These are phyloP conservation scores for Drosophila anomelani DNA, from an alignment of 2,888 invertebrate genomes.

Conservation along the genomic window DNA sequence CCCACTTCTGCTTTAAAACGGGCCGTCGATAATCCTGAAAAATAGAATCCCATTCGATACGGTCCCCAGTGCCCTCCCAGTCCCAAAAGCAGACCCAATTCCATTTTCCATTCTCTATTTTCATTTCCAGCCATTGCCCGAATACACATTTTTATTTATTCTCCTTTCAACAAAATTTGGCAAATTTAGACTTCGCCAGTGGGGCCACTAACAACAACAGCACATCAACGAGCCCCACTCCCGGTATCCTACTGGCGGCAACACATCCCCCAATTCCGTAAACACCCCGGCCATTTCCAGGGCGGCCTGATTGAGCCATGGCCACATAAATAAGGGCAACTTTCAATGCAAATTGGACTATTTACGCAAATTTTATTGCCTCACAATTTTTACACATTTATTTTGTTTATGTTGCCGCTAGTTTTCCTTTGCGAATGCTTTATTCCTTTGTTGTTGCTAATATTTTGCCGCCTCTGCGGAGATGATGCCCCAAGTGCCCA, in stretches of 20 bases:
- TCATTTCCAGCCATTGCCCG: slow-evolving; percentile 43
- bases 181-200: slow-evolving; percentile 79
- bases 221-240: slow-evolving; percentile 14
- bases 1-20: slow-evolving; percentile 55
- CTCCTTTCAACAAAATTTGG: slow-evolving; percentile 74
- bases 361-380: slow-evolving; percentile 84
- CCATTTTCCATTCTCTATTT: slow-evolving; percentile 32
- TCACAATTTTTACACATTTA: slow-evolving; percentile 79
- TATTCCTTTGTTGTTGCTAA: slow-evolving; percentile 39
- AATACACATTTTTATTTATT: slow-evolving; percentile 47
- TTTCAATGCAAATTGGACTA: slow-evolving; percentile 82
- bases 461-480: slow-evolving; percentile 37
- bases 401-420: slow-evolving; percentile 58
- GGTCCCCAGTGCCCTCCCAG: slow-evolving; percentile 23
- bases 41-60: slow-evolving; percentile 44
- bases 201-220: slow-evolving; percentile 30
- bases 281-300: slow-evolving; percentile 15
- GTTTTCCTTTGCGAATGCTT: slow-evolving; percentile 43
- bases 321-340: slow-evolving; percentile 74
- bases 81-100: slow-evolving; percentile 27
- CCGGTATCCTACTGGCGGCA: slow-evolving; percentile 19
- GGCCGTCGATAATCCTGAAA: slow-evolving; percentile 59
- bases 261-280: slow-evolving; percentile 12
- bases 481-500: slow-evolving; percentile 62
- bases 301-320: slow-evolving; percentile 42